Conservation (phyloP, 1,140 invertebrate species). For the Lordiphosa mommai region DNA sequence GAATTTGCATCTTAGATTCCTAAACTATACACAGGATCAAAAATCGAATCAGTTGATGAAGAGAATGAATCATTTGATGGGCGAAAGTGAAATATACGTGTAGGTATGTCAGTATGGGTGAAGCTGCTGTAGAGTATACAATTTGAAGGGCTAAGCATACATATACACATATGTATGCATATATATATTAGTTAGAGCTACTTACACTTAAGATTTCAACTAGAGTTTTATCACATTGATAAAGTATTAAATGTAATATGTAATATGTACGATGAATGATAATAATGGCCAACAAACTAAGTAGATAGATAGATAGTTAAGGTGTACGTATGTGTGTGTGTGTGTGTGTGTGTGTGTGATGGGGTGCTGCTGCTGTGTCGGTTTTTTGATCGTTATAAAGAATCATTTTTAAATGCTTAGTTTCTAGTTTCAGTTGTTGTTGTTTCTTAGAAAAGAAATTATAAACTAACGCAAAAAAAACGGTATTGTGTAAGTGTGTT, state of each 20-base stretch:
- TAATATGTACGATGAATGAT: neutral
- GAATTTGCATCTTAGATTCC: no score
- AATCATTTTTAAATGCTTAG: conserved; percentile 3
- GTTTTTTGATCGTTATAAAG: neutral
- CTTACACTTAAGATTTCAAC: conserved; percentile 6
- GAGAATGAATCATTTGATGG: neutral
- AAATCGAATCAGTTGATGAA: no score
- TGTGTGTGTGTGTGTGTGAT: conserved; percentile 5
- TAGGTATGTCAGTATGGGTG: no score
- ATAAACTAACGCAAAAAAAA: conserved; percentile 1
- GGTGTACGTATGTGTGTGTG: conserved; percentile 8
- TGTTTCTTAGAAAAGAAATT: neutral
- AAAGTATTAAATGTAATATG: conserved; percentile 48
- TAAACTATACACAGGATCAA: no score
- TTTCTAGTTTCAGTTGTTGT: neutral
- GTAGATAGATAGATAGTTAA: conserved; percentile 30
- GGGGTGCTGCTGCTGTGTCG: neutral
- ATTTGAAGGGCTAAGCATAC: no score
- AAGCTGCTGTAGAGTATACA: no score
- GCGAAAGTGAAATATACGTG: no score
- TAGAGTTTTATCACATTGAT: conserved; percentile 14
- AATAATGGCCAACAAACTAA: conserved; percentile 24
- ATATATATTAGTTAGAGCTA: conserved; percentile 1
- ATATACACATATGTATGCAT: neutral
- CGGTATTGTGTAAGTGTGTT: neutral